Evolutionary conservation across 2,797 vertebrate species (phyloP), one percentile per base, ranked within the genome.

Genomic region (Notolabrus celidotus): DNA sequence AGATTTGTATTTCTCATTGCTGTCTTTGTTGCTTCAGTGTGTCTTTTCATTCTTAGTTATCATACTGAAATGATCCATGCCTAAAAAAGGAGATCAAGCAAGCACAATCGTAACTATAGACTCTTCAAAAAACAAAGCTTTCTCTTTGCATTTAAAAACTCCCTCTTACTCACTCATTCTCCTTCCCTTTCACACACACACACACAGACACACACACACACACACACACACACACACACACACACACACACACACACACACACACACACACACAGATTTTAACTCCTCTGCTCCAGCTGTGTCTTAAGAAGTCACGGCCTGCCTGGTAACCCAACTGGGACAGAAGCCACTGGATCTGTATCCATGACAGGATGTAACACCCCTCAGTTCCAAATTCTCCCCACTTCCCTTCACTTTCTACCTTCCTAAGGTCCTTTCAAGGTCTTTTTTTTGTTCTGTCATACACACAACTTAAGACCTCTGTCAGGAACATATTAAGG

Each of bases 291-390:
- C 83, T 84, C 88, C 90, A 89, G 89, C 86, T 92, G 87, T 79
- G 79, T 82, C 82, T 86, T 88, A 83, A 88, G 84, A 88, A 91
- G 86, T 90, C 80, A 64, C 69, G 43, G 83, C 86, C 86, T 85
- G 80, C 79, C 82, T 67, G 79, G 79, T 87, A 90, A 89, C 88
- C 84, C 87, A 81, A 86, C 80, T 86, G 84, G 71, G 71, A 84
- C 69, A 72, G 79, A 86, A 81, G 86, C 90, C 74, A 90, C 77
- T 79, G 71, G 82, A 88, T 87, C 81, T 75, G 84, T 80, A 90
- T 92, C 88, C 70, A 83, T 90, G 88, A 85, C 85, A 84, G 87
- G 84, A 91, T 81, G 74, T 84, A 82, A 87, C 82, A 84, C 76
- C 69, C 72, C 52, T 83, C 80, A 55, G 58, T 74, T 82, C 67